A percentile compares a stretch with the other conserved stretches of the same genome.
Conservation (phyloP, 2,888 invertebrate genomes). For the Meloe dianella region DNA sequence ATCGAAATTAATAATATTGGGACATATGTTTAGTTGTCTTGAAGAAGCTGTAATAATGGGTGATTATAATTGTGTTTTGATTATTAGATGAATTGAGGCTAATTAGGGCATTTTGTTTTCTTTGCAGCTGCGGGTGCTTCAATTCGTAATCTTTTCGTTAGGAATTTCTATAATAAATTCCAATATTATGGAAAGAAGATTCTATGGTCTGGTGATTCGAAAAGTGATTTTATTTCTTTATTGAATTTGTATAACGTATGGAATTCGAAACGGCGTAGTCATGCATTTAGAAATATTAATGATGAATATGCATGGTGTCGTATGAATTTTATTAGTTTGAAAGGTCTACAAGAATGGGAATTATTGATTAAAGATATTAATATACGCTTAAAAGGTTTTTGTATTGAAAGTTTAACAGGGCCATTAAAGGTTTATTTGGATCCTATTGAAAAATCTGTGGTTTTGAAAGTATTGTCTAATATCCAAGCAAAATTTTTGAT, state of each 20-base stretch:
- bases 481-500: no score
- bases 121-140: slow-evolving; percentile 79
- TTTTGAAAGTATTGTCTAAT: slow-evolving; percentile 69
- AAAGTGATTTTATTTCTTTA: slow-evolving; percentile 85
- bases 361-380: slow-evolving; percentile 75
- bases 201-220: slow-evolving; percentile 81
- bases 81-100: background rate
- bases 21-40: slow-evolving; percentile 83
- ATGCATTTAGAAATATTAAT: slow-evolving; percentile 36
- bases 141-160: slow-evolving; percentile 79
- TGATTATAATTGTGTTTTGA: slow-evolving; percentile 42
- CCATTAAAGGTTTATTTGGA: slow-evolving; percentile 58
- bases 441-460: slow-evolving; percentile 63
- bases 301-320: slow-evolving; percentile 67
- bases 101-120: slow-evolving; percentile 21
- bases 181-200: slow-evolving; percentile 77
- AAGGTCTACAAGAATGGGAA: slow-evolving; percentile 76
- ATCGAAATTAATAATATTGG: slow-evolving; percentile 84
- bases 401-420: slow-evolving; percentile 65
- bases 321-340: slow-evolving; percentile 72
- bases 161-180: slow-evolving; percentile 72
- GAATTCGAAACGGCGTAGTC: slow-evolving; percentile 53
- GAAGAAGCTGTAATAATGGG: slow-evolving; percentile 87
- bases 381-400: slow-evolving; percentile 65
- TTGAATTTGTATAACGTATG: slow-evolving; percentile 84